Evolutionary conservation across 2,113 vertebrate species (phyloP), one percentile per base, ranked within the genome.

Genomic region (Gobio gobio): DNA sequence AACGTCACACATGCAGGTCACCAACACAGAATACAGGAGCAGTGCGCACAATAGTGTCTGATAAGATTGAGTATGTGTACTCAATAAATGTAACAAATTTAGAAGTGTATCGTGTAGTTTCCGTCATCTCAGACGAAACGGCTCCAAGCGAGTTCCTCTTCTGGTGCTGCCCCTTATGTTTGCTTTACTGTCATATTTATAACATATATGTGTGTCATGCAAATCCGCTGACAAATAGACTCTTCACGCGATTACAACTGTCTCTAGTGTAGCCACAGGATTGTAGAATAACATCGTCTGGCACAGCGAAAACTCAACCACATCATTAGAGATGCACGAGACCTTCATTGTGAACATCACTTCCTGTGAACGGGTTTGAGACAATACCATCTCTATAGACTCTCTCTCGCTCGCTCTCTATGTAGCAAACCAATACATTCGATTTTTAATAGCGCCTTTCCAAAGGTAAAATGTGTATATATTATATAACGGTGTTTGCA

Each of bases 361-460:
- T 56, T 58, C 49, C 75, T 40, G 26, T 43, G 36, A 20, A 72
- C 68, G n/a, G 12, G 68, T n/a, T 72, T 72, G 10, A 43, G 20
- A 72, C 33, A 70, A 12, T 70, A 40, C 3, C 8, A 40, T 40
- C 66, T 66, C 64, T 22, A 8, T 70, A 70, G 66, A 40, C 36
- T 5, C 66, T 78, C 22, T 24, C 58, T 43, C 56, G 16, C 22
- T 18, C 40, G 1, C 40, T 7, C 36, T 36, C 36, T 36, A 3
- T 36, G 0, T 2, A 29, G 29, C 45, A 26, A 80, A 80, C n/a
- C 58, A 66, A 64, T 58, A 63, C 16, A 29, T 18, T 0, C 49
- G 59, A 66, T 64, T 20, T 80, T 64, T 13, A 63, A 64, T 20
- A 63, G 40, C 47, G 78, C 14, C 59, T 64, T 40, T 24, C 76